Evolutionary conservation across 2,113 vertebrate genomes (phyloP).

Genomic region (Mohoua ochrocephala): DNA sequence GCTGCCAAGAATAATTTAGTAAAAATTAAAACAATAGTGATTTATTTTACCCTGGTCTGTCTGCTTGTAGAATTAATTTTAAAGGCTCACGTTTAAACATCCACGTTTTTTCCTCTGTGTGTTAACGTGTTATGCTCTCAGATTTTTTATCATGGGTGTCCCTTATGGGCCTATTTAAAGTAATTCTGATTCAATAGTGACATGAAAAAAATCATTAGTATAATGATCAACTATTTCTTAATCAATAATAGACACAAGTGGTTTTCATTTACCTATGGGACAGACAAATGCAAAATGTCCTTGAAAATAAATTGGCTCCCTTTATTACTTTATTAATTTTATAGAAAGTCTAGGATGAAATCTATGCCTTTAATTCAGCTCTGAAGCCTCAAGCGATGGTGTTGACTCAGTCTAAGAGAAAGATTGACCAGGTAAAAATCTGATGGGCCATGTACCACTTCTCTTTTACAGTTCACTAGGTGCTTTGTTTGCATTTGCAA

Average conservation of each 20-base stretch:
- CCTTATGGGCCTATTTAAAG: not conserved
- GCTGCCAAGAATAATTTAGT: constrained; percentile 12
- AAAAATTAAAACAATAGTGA: constrained; percentile 14
- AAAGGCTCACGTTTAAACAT: not conserved
- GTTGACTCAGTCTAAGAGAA: not conserved
- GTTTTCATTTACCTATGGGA: not conserved
- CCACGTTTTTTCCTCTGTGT: not conserved
- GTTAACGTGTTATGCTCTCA: not conserved
- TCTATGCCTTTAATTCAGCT: not conserved
- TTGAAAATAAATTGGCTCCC: not conserved
- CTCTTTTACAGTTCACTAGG: not conserved
- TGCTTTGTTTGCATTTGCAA: not conserved
- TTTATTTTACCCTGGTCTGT: not conserved
- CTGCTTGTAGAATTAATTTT: not conserved
- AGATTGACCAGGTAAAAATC: not conserved
- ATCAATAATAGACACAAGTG: not conserved
- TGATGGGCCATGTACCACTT: not conserved
- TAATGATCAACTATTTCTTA: not conserved
- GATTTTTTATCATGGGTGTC: not conserved
- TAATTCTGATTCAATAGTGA: not conserved
- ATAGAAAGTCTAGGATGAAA: not conserved
- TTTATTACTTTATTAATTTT: not conserved
- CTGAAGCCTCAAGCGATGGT: not conserved
- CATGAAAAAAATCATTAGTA: not conserved
- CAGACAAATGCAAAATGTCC: not conserved